Percentiles rank a stretch among this genome's conserved stretches.
phyloP scores from a whole-genome alignment of 2,888 invertebrate genomes.

The Chaitophorus viminalis region DNA sequence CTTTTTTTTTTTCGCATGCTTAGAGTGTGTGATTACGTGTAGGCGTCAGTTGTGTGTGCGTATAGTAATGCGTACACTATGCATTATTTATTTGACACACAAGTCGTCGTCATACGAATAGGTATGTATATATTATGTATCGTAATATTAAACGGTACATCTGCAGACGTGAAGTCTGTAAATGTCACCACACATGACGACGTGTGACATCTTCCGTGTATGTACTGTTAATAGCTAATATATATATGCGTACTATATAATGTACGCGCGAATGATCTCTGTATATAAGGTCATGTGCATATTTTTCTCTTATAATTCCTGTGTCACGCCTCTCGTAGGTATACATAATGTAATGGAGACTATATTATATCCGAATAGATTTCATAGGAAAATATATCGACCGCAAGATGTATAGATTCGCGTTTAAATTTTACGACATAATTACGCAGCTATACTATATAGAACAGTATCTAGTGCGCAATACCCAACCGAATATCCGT shows the following conservation, averaged over 20 bases:
- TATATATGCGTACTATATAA: not conserved
- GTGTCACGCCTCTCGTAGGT: constrained; percentile 17
- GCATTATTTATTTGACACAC: constrained; percentile 42
- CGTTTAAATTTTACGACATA: constrained; percentile 46
- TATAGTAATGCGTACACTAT: constrained; percentile 3
- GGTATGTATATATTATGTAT: no score
- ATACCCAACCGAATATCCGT: not conserved
- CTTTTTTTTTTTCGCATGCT: not conserved
- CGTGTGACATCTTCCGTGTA: not conserved
- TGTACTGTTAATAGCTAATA: not conserved
- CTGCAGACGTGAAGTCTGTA: not conserved
- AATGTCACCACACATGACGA: constrained; percentile 27
- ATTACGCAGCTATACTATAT: no score
- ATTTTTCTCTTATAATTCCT: not conserved
- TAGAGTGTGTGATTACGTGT: no score
- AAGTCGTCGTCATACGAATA: constrained; percentile 11
- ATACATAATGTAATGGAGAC: not conserved
- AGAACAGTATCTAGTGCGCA: no score
- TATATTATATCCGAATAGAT: constrained; percentile 19
- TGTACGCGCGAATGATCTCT: not conserved
- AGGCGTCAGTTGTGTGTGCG: not conserved
- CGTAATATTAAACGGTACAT: constrained; percentile 1
- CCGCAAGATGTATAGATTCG: not conserved
- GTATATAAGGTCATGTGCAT: not conserved
- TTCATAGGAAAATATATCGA: not conserved